Evolutionary conservation across 1,140 invertebrate species (phyloP).

Genomic region (Ganaspis sp.): DNA sequence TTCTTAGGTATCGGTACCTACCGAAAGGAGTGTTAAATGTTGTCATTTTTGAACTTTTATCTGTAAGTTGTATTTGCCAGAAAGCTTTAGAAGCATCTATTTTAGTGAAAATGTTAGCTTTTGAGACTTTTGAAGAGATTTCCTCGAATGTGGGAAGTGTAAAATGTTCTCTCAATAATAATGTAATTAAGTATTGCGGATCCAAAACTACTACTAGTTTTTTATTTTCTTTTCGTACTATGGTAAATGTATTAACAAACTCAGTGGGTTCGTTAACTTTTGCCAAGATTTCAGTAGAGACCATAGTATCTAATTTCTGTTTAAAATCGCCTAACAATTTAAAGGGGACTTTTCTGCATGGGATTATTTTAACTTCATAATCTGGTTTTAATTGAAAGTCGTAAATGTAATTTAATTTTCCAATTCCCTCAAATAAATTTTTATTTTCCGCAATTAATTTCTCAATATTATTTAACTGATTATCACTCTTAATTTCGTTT

Average conservation of each 20-base stretch:
- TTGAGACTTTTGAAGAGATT: conserved; percentile 37
- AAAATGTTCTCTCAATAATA: conserved; percentile 34
- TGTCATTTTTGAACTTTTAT: conserved; percentile 33
- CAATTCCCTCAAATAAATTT: conserved; percentile 24
- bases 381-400: conserved; percentile 46
- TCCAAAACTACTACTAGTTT: conserved; percentile 67
- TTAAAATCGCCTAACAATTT: conserved; percentile 45
- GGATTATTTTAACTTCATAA: conserved; percentile 40
- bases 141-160: conserved; percentile 38
- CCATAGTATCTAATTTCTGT: conserved; percentile 55
- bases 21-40: conserved; percentile 43
- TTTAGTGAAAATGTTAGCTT: conserved; percentile 50
- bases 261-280: conserved; percentile 61
- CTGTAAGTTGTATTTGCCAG: conserved; percentile 43
- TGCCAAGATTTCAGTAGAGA: conserved; percentile 43
- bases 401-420: conserved; percentile 19
- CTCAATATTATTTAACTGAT: background rate
- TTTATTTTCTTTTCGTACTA: conserved; percentile 63
- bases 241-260: conserved; percentile 63
- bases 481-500: background rate
- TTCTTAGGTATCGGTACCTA: conserved; percentile 37
- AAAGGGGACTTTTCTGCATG: conserved; percentile 54
- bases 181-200: conserved; percentile 65
- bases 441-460: background rate
- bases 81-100: conserved; percentile 45